Percentiles rank a stretch among this genome's conserved stretches.
Evolutionary conservation across 2,888 invertebrate species (phyloP).

Genomic region (Mayetiola destructor): DNA sequence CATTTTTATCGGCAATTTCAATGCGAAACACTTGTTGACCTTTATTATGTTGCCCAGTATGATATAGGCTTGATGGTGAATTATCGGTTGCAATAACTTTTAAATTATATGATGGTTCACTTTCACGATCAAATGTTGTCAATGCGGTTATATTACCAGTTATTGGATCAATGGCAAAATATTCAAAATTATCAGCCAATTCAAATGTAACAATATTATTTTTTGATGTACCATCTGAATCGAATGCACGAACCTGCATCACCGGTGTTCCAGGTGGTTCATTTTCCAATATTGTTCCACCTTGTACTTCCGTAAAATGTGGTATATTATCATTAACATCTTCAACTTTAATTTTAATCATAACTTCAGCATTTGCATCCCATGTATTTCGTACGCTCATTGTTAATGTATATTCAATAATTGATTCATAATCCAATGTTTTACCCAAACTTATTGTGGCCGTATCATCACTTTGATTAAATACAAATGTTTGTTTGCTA

Average conservation of each 20-base stretch:
- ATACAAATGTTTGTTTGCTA: constrained; percentile 59
- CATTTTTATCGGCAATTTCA: constrained; percentile 89
- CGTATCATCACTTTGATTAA: constrained; percentile 49
- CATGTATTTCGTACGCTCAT: constrained; percentile 70
- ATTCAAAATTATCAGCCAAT: constrained; percentile 47
- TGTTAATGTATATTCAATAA: constrained; percentile 68
- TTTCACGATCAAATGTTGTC: constrained; percentile 73
- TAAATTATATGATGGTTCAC: constrained; percentile 69
- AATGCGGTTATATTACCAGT: constrained; percentile 80
- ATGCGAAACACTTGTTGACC: constrained; percentile 73
- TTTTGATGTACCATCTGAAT: constrained; percentile 67
- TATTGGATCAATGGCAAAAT: constrained; percentile 69
- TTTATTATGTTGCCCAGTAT: constrained; percentile 53
- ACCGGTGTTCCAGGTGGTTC: constrained; percentile 69
- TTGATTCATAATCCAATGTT: constrained; percentile 69
- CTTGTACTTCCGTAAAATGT: constrained; percentile 65
- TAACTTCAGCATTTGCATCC: constrained; percentile 62
- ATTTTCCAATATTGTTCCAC: constrained; percentile 73
- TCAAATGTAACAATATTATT: constrained; percentile 73
- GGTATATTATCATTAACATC: constrained; percentile 89
- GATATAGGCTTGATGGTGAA: constrained; percentile 61
- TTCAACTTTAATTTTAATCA: constrained; percentile 59
- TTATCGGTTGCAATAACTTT: constrained; percentile 84
- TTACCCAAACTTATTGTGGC: constrained; percentile 64
- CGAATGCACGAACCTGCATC: constrained; percentile 73